A percentile compares a stretch with the other conserved stretches of the same genome.
Conservation (phyloP, 2,888 invertebrate genomes). For the Cephus spinipes region DNA sequence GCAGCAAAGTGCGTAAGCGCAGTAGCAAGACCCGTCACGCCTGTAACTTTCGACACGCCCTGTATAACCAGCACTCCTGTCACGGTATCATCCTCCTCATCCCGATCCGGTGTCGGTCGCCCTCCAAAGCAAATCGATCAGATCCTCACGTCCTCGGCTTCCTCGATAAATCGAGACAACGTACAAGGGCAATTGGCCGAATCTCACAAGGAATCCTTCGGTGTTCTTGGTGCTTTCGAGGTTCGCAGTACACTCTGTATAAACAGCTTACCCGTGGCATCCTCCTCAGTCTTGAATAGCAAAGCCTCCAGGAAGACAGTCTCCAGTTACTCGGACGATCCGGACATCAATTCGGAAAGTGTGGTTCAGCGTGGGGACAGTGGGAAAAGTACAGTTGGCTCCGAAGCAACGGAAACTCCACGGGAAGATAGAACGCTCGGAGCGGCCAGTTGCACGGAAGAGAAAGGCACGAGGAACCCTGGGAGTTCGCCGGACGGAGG, state of each 20-base stretch:
- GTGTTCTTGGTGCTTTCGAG: neutral
- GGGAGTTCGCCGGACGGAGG: neutral
- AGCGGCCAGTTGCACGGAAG: neutral
- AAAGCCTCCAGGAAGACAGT: neutral
- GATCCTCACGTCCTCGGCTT: slow-evolving; percentile 1
- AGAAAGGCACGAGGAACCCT: neutral
- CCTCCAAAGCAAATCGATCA: neutral
- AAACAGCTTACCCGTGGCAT: neutral
- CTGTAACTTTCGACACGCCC: slow-evolving; percentile 52
- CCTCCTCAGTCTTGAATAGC: neutral
- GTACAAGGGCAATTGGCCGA: neutral
- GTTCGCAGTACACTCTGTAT: neutral
- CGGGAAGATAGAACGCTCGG: neutral
- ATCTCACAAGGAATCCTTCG: neutral
- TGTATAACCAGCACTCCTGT: slow-evolving; percentile 62
- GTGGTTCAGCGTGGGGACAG: neutral
- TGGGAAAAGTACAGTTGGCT: neutral
- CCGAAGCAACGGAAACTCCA: neutral
- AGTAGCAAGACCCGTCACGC: slow-evolving; percentile 41
- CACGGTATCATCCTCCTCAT: slow-evolving; percentile 41
- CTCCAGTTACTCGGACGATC: neutral
- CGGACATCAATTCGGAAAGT: neutral
- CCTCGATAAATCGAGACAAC: neutral
- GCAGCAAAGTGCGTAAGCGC: slow-evolving; percentile 64
- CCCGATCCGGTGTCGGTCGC: slow-evolving; percentile 10